Percentiles rank a stretch among this genome's conserved stretches.
phyloP scores from a whole-genome alignment of 2,113 vertebrate species.

The Anoura caudifer region DNA sequence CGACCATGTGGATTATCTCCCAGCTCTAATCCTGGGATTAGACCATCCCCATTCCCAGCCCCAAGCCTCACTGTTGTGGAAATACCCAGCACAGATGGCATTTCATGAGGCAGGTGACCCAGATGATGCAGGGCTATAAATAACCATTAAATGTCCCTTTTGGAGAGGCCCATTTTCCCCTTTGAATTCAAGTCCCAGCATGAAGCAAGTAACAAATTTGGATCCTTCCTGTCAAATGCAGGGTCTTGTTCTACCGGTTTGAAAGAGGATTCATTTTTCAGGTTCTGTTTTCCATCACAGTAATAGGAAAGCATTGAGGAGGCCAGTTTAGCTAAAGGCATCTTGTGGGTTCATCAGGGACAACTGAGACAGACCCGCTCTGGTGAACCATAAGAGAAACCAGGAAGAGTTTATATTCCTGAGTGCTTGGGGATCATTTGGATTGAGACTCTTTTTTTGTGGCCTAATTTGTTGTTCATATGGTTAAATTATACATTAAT shows the following conservation, averaged over 20 bases:
- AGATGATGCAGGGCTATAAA: constrained; percentile 61
- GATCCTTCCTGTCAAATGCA: constrained; percentile 67
- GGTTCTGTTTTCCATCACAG: constrained; percentile 52
- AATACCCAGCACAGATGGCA: constrained; percentile 12
- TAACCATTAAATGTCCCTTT: constrained; percentile 62
- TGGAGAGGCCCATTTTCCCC: constrained; percentile 50
- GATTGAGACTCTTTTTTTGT: neutral
- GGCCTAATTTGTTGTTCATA: neutral
- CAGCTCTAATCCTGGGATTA: constrained; percentile 1
- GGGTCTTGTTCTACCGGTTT: constrained; percentile 76
- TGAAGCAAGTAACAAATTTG: constrained; percentile 77
- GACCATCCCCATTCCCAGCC: neutral
- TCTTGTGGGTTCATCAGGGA: neutral
- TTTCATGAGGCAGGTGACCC: constrained; percentile 60
- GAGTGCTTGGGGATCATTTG: neutral
- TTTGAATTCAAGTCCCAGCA: constrained; percentile 76
- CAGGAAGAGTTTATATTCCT: neutral
- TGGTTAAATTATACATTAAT: neutral
- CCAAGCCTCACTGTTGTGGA: neutral
- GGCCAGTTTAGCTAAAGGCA: constrained; percentile 25
- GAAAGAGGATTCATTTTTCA: constrained; percentile 60
- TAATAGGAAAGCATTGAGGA: constrained; percentile 56
- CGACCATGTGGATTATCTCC: neutral
- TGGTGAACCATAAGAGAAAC: neutral
- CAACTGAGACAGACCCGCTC: neutral